Base-by-base conservation (phyloP, 2,888 invertebrate genomes). In the Patella depressa region DNA sequence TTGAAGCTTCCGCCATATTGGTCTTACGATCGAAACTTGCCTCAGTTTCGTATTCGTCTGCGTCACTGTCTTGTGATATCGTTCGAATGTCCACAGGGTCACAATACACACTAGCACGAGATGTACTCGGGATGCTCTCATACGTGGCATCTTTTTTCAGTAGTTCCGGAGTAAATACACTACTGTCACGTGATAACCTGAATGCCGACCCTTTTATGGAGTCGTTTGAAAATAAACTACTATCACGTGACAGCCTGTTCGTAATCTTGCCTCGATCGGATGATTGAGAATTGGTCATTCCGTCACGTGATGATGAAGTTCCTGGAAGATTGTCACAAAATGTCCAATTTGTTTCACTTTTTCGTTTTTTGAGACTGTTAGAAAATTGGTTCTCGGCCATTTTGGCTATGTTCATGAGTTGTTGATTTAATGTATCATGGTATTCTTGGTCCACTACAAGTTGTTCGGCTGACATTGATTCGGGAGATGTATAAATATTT, bases 381-480 rank as follows among this genome's bases (percentile, higher is more conserved):
- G 19, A 24, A 15, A 65, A 65, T 14, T 24, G 19, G 12, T 65
- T 65, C 19, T 65, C 65, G 12, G 65, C 65, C 65, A 65, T 65
- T 65, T 65, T 19, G 12, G 65, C 65, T 4, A 65, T 12, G 19
- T 65, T 65, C 19, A 65, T 65, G 14, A 65, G 65, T 65, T 65
- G 65, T 24, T 65, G 65, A 14, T 65, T 65, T 3, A 65, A 24
- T 24, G 65, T 65, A 24, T 65, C 65, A 15, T 65, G 65, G 24
- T 65, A 65, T 65, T 65, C 65, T 65, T 65, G 65, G 65, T 65
- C 65, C 65, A 65, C 65, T n/a, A 65, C 11, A 24, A 24, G 65
- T 65, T 65, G 65, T 65, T 65, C 65, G 12, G 65, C 65, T 5
- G 65, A 24, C 65, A 65, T 65, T 65, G 65, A 24, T 24, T 65